Conservation (phyloP, 2,888 invertebrate genomes). For the Hemaris fuciformis region DNA sequence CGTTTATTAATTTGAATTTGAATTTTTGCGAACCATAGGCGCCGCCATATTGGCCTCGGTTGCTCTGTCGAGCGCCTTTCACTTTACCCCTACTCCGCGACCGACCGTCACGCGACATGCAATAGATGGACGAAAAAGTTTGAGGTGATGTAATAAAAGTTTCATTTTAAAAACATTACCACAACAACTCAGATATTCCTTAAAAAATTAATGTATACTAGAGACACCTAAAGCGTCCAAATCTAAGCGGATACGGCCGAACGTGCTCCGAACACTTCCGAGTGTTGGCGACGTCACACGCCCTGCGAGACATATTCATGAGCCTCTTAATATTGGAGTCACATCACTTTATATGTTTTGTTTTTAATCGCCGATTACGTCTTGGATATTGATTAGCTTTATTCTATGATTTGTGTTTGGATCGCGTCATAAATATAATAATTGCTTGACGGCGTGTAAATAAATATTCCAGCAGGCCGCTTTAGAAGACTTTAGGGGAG, state of each 20-base stretch:
- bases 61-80: too few species aligned
- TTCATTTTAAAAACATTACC: too few species aligned
- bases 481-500: too few species aligned
- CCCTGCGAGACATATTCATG: slow-evolving; percentile 11
- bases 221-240: slow-evolving; percentile 41
- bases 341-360: slow-evolving; percentile 12
- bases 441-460: too few species aligned
- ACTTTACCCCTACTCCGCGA: too few species aligned
- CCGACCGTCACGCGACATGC: too few species aligned
- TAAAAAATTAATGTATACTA: slow-evolving; percentile 1
- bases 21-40: too few species aligned
- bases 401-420: neutral
- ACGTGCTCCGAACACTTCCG: slow-evolving; percentile 57
- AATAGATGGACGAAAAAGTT: too few species aligned
- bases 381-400: slow-evolving; percentile 7
- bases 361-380: slow-evolving; percentile 13
- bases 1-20: too few species aligned
- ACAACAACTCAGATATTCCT: neutral
- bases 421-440: neutral
- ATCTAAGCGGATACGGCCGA: slow-evolving; percentile 54
- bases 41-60: too few species aligned
- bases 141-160: too few species aligned
- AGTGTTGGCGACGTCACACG: slow-evolving; percentile 32
- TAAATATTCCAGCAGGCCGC: too few species aligned
- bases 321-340: slow-evolving; percentile 15